Percentiles rank a stretch among this genome's conserved stretches.
phyloP scores from a whole-genome alignment of 2,888 invertebrate genomes.

The Phaonia tiefii region DNA sequence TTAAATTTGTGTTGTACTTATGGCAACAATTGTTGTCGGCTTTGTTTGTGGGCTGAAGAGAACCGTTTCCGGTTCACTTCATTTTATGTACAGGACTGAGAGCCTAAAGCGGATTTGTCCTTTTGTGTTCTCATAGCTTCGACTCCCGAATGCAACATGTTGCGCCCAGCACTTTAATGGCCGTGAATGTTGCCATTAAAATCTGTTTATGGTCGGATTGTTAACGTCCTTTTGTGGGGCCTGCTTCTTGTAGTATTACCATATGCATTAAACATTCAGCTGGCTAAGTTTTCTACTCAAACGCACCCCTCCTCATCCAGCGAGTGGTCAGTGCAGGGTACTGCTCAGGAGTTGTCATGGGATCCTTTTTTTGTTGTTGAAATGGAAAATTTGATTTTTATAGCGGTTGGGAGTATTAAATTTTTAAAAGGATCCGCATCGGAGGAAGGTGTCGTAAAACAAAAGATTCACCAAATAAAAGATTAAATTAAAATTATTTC shows the following conservation, averaged over 20 bases:
- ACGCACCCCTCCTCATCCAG: slow-evolving; percentile 31
- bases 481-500: slow-evolving; percentile 62
- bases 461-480: slow-evolving; percentile 35
- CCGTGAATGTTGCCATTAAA: slow-evolving; percentile 52
- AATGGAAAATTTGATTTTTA: slow-evolving; percentile 46
- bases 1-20: slow-evolving; percentile 24
- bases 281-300: background rate
- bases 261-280: background rate
- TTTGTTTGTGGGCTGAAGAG: slow-evolving; percentile 9
- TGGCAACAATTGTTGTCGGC: slow-evolving; percentile 6
- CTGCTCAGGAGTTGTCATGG: too few relatives aligned
- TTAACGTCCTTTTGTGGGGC: background rate
- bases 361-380: background rate
- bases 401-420: slow-evolving; percentile 39
- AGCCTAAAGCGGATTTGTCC: slow-evolving; percentile 27
- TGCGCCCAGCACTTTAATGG: slow-evolving; percentile 57
- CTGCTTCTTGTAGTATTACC: background rate
- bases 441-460: slow-evolving; percentile 6
- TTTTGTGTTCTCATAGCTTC: slow-evolving; percentile 24
- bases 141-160: slow-evolving; percentile 61
- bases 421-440: slow-evolving; percentile 32
- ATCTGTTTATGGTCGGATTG: slow-evolving; percentile 33
- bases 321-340: background rate
- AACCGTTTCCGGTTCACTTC: background rate
- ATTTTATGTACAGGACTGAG: background rate